Evolutionary conservation across 2,797 vertebrate genomes (phyloP), one percentile per base, ranked within the genome.

Genomic region (Epinephelus malabaricus): DNA sequence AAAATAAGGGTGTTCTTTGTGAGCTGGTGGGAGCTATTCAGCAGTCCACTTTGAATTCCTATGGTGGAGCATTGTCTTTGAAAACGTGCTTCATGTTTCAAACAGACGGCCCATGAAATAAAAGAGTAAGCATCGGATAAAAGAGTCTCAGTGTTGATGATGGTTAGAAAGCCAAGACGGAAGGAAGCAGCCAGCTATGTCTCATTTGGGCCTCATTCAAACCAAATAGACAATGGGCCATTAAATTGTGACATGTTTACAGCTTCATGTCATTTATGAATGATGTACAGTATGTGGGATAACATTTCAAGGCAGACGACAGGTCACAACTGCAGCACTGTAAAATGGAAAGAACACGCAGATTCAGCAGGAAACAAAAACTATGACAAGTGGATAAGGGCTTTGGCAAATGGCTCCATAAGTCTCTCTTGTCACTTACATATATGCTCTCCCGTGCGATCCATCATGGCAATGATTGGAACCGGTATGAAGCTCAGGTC

Each of bases 61-160:
- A 69, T 23, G 79, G 78, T 43, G 76, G 54, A 62, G 86, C 69
- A 87, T 86, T 89, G 90, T 93, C 88, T 94, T 90, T 92, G 88
- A 91, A 92, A 92, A 80, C 61, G 46, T 54, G 81, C 83, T 89
- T 83, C 84, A 84, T 80, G 85, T 91, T 92, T 93, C 90, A 90
- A 93, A 86, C 87, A 78, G 89, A 76, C 83, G 61, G 80, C 82
- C 72, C 86, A 83, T 83, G 87, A 92, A 92, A 93, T 92, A 75
- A 91, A 91, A 90, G 80, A 72, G 76, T 80, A 75, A 89, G 89
- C 79, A 67, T 61, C 8, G 47, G 86, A 91, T 90, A 86, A 91
- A 90, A 88, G 72, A 82, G 79, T 73, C 76, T 83, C 77, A 65
- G 65, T 84, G 86, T 78, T 82, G 85, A 84, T 91, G 78, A 89